These are phyloP conservation scores for Muscicapa adusta DNA, from an alignment of 2,113 vertebrate genomes.

Conservation along the genomic window DNA sequence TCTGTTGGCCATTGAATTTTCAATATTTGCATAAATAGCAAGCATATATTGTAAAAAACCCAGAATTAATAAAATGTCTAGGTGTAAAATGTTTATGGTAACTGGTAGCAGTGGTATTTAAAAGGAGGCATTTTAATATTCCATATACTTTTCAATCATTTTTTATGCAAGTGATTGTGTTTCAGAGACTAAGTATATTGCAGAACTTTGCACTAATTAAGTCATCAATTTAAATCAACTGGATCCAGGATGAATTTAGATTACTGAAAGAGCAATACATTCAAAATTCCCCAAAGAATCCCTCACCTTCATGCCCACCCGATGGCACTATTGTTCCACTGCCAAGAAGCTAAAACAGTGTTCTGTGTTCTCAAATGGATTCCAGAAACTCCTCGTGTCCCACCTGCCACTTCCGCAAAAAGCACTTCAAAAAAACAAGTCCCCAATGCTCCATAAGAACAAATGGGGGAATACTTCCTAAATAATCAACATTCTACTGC, in stretches of 20 bases:
- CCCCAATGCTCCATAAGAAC: not conserved
- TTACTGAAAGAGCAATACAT: not conserved
- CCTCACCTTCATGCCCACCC: not conserved
- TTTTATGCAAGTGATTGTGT: not conserved
- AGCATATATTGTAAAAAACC: not conserved
- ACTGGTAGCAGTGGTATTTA: not conserved
- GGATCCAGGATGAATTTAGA: not conserved
- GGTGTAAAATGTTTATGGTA: not conserved
- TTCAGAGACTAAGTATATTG: not conserved
- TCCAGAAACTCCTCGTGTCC: not conserved
- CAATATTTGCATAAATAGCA: not conserved
- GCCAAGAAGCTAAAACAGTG: not conserved
- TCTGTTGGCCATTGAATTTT: not conserved
- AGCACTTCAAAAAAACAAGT: not conserved
- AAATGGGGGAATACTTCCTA: not conserved
- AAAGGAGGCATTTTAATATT: not conserved
- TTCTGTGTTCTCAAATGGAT: not conserved
- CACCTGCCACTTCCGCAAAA: not conserved
- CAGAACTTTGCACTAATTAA: not conserved
- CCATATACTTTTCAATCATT: not conserved
- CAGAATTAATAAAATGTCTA: not conserved
- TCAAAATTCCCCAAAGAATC: not conserved
- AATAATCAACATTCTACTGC: not conserved
- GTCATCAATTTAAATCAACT: not conserved
- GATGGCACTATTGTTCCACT: conserved; percentile 52